Evolutionary conservation across 2,797 vertebrate species (phyloP).

Genomic region (Pipistrellus pygmaeus): DNA sequence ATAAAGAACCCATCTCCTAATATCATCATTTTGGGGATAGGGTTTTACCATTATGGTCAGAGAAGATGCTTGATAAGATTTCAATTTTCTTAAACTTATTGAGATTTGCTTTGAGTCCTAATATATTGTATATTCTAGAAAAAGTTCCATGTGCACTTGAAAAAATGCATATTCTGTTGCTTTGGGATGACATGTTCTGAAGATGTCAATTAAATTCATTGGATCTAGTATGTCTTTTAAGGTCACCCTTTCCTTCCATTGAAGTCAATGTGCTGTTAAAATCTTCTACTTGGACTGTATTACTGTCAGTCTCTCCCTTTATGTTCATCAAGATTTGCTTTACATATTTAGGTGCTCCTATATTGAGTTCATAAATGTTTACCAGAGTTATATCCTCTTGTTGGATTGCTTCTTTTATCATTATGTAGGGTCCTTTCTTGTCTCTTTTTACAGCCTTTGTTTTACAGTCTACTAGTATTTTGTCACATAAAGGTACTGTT

Average conservation of each 20-base stretch:
- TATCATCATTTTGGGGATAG: not conserved
- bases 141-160: not conserved
- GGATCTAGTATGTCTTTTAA: not conserved
- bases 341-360: not conserved
- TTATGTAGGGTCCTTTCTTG: not conserved
- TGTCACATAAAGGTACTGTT: not conserved
- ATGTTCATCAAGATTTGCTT: not conserved
- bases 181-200: not conserved
- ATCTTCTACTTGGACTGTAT: not conserved
- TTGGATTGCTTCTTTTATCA: not conserved
- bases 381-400: not conserved
- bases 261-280: not conserved
- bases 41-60: not conserved
- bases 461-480: not conserved
- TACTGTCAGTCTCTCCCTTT: not conserved
- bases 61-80: not conserved
- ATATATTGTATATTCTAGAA: not conserved
- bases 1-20: not conserved
- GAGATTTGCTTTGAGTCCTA: not conserved
- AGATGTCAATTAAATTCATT: not conserved
- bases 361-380: not conserved
- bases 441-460: not conserved
- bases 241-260: not conserved
- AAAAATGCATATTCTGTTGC: not conserved
- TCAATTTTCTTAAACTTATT: not conserved